phyloP scores from a whole-genome alignment of 2,888 invertebrate genomes.

The Coremacera marginata region DNA sequence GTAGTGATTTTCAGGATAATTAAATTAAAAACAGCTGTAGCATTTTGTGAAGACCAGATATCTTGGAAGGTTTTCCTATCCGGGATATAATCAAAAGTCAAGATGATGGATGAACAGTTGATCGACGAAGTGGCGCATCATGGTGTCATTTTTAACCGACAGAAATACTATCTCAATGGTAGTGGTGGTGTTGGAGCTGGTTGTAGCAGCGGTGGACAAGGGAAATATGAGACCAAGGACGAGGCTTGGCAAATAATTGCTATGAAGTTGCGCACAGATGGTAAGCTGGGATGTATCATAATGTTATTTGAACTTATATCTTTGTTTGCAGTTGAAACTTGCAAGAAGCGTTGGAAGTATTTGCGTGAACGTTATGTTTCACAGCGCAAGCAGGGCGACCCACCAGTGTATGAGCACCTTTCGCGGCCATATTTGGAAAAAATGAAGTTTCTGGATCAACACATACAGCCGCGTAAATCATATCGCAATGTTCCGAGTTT shows the following conservation, averaged over 20 bases:
- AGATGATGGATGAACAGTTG: conserved; percentile 68
- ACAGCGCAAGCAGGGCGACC: conserved; percentile 68
- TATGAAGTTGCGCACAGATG: conserved; percentile 65
- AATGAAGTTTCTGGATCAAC: conserved; percentile 69
- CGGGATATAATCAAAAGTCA: conserved; percentile 11
- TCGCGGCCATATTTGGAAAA: conserved; percentile 69
- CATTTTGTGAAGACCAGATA: neutral
- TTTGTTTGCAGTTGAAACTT: conserved; percentile 63
- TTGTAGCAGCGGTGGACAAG: conserved; percentile 50
- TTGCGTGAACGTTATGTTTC: conserved; percentile 68
- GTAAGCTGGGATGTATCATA: conserved; percentile 52
- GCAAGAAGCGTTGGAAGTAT: conserved; percentile 70
- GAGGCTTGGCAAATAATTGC: conserved; percentile 68
- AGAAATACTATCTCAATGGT: conserved; percentile 67
- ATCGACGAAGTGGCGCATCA: conserved; percentile 68
- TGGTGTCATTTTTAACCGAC: conserved; percentile 68
- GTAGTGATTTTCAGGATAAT: neutral
- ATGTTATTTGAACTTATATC: neutral
- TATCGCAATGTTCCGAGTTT: conserved; percentile 67
- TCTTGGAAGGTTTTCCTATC: neutral
- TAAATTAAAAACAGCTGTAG: neutral
- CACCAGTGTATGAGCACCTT: conserved; percentile 68
- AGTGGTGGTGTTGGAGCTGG: conserved; percentile 46
- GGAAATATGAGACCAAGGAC: conserved; percentile 68
- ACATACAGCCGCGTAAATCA: conserved; percentile 68